Evolutionary conservation across 2,797 vertebrate genomes (phyloP).

Genomic region (Xyrichtys novacula): DNA sequence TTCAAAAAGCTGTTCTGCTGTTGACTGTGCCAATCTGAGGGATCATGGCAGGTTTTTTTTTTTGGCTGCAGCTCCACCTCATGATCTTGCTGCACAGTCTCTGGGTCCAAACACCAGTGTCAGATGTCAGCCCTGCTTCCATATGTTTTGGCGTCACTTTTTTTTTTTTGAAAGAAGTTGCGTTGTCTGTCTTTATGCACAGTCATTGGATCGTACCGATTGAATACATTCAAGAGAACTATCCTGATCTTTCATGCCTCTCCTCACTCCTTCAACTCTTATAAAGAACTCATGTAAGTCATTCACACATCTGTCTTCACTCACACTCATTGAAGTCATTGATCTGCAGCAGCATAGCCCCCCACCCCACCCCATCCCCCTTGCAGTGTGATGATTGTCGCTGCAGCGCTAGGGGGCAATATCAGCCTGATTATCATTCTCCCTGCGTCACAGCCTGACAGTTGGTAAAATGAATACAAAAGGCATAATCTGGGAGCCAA

Average conservation of each 20-base stretch:
- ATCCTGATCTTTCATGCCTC: background rate
- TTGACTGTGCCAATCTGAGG: too few relatives aligned
- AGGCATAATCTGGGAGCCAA: slow-evolving; percentile 84
- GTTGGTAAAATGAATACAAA: slow-evolving; percentile 85
- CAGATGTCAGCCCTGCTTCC: too few relatives aligned
- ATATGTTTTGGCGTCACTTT: too few relatives aligned
- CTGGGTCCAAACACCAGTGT: too few relatives aligned
- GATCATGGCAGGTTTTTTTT: too few relatives aligned
- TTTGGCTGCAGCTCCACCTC: too few relatives aligned
- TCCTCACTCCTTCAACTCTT: slow-evolving; percentile 21
- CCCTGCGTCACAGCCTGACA: slow-evolving; percentile 76
- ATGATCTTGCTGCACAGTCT: too few relatives aligned
- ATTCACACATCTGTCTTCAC: slow-evolving; percentile 48
- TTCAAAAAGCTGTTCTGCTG: too few relatives aligned
- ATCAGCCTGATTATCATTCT: slow-evolving; percentile 82
- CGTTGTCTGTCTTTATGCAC: too few relatives aligned
- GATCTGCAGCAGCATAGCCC: slow-evolving; percentile 57
- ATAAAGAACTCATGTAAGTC: slow-evolving; percentile 32
- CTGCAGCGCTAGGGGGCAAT: slow-evolving; percentile 82
- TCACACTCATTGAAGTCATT: slow-evolving; percentile 23
- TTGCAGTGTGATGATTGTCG: slow-evolving; percentile 53
- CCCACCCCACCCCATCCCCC: slow-evolving; percentile 15
- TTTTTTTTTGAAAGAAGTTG: too few relatives aligned
- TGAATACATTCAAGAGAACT: slow-evolving; percentile 23
- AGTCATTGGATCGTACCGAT: slow-evolving; percentile 8